Percentiles rank a stretch among this genome's conserved stretches.
These are phyloP conservation scores for Shargacucullia verbasci DNA, from an alignment of 2,888 invertebrate species.

Conservation along the genomic window DNA sequence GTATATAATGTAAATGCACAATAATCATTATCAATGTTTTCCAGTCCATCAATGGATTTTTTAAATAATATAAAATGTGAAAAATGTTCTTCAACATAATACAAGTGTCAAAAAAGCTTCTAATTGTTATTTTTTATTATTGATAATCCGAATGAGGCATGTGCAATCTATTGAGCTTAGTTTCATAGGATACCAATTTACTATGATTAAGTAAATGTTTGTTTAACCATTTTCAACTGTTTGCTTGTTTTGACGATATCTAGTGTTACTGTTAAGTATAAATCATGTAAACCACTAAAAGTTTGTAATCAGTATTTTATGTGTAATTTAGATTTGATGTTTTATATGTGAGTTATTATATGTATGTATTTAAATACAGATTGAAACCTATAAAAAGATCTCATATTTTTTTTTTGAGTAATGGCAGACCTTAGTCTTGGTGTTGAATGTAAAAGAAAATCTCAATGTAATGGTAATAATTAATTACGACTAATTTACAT, in stretches of 20 bases:
- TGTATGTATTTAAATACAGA: slow-evolving; percentile 31
- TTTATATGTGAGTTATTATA: slow-evolving; percentile 37
- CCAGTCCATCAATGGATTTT: slow-evolving; percentile 43
- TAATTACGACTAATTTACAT: slow-evolving; percentile 34
- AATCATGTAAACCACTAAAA: slow-evolving; percentile 20
- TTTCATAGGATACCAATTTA: slow-evolving; percentile 36
- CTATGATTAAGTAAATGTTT: slow-evolving; percentile 29
- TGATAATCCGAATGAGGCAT: slow-evolving; percentile 29
- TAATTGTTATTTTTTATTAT: slow-evolving; percentile 43
- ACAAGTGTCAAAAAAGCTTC: slow-evolving; percentile 41
- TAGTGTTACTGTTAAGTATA: slow-evolving; percentile 24
- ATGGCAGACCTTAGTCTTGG: slow-evolving; percentile 19
- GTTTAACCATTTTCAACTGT: slow-evolving; percentile 28
- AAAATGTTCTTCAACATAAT: slow-evolving; percentile 40
- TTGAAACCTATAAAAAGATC: slow-evolving; percentile 49
- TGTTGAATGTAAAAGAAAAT: slow-evolving; percentile 28
- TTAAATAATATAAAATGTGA: slow-evolving; percentile 28
- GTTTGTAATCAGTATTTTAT: slow-evolving; percentile 61
- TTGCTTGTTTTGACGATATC: slow-evolving; percentile 45
- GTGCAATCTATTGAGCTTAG: slow-evolving; percentile 57
- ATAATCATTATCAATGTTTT: slow-evolving; percentile 50
- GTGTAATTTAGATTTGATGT: slow-evolving; percentile 49
- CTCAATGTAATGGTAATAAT: slow-evolving; percentile 18
- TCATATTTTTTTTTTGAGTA: slow-evolving; percentile 40
- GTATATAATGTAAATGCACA: slow-evolving; percentile 67